These are phyloP conservation scores for Dolichomitus sp. DNA, from an alignment of 2,888 invertebrate genomes.

Conservation along the genomic window DNA sequence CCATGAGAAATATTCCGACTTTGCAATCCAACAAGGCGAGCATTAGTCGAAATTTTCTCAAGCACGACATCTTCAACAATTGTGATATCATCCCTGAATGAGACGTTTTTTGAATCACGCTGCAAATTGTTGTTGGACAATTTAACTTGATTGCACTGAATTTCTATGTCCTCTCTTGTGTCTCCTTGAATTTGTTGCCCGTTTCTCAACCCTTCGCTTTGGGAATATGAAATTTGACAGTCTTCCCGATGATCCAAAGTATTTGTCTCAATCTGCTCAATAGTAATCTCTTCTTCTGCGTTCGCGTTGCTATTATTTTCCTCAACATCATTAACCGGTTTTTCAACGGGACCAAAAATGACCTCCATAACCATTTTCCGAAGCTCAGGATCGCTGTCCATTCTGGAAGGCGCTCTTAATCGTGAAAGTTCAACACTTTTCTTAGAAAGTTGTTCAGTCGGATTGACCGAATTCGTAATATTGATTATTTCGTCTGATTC, in stretches of 20 bases:
- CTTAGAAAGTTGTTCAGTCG: background rate
- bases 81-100: slow-evolving; percentile 58
- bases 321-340: background rate
- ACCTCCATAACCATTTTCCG: slow-evolving; percentile 85
- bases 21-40: background rate
- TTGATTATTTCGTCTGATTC: slow-evolving; percentile 27
- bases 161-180: no score
- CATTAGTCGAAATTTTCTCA: background rate
- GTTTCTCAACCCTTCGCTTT: slow-evolving; percentile 85
- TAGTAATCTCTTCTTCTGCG: slow-evolving; percentile 85
- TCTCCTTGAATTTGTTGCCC: background rate
- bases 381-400: slow-evolving; percentile 76
- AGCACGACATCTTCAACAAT: background rate
- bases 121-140: slow-evolving; percentile 90
- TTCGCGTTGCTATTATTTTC: slow-evolving; percentile 11
- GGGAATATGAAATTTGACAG: slow-evolving; percentile 85
- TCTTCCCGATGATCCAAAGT: background rate
- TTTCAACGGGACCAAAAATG: slow-evolving; percentile 80
- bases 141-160: background rate
- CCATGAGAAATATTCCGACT: background rate
- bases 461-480: background rate
- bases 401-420: slow-evolving; percentile 41
- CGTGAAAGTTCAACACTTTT: background rate
- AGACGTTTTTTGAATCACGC: slow-evolving; percentile 89
- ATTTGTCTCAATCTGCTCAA: slow-evolving; percentile 83